A percentile compares a stretch with the other conserved stretches of the same genome.
These are phyloP conservation scores for Argya squamiceps DNA, from an alignment of 2,797 vertebrate genomes.

Conservation along the genomic window DNA sequence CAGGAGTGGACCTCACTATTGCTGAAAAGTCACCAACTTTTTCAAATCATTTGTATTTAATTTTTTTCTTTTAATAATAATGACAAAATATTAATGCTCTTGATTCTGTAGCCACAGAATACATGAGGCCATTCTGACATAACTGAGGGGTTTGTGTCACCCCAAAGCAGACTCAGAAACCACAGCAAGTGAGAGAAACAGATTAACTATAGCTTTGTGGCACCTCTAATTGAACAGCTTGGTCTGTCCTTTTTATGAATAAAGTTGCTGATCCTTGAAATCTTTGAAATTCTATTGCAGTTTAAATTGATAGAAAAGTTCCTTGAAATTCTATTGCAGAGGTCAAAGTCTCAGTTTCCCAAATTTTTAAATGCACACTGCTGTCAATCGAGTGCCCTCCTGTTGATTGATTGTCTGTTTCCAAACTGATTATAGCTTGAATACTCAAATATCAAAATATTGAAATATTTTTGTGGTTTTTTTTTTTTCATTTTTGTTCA, in stretches of 20 bases:
- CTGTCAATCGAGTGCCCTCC: accelerated
- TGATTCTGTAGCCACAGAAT: not conserved
- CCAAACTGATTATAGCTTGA: not conserved
- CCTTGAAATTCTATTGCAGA: not conserved
- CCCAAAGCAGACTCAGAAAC: not conserved
- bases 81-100: accelerated
- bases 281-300: not conserved
- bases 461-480: no score
- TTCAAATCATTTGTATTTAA: not conserved
- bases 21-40: not conserved
- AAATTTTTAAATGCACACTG: not conserved
- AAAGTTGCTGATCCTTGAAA: not conserved
- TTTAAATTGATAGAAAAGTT: not conserved
- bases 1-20: not conserved
- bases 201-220: not conserved
- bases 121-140: accelerated
- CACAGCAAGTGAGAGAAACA: not conserved
- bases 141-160: not conserved
- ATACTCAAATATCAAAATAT: not conserved
- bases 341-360: not conserved
- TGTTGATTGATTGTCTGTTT: not conserved
- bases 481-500: no score
- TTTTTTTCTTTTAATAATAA: not conserved
- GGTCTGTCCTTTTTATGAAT: not conserved
- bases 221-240: not conserved